A percentile compares a stretch with the other conserved stretches of the same genome.
Evolutionary conservation across 2,888 invertebrate species (phyloP).

Genomic region (Heliconius ethilla): DNA sequence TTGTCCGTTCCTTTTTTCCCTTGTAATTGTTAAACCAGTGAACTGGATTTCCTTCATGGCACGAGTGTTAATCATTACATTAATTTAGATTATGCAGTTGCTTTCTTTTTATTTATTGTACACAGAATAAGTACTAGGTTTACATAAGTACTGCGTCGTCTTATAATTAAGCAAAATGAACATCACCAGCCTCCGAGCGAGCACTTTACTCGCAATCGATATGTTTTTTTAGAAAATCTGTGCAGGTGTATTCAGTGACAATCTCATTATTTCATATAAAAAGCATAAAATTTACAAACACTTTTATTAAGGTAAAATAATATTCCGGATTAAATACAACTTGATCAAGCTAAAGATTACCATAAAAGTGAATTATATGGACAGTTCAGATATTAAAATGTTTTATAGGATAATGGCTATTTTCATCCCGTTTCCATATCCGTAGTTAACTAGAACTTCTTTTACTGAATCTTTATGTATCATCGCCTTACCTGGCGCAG

Average conservation of each 20-base stretch:
- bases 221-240: neutral
- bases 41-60: no score
- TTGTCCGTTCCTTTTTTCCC: no score
- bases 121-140: neutral
- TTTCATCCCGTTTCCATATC: neutral
- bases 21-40: no score
- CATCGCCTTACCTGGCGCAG: no score
- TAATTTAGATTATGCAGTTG: no score
- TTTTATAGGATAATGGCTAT: neutral
- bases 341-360: conserved; percentile 4
- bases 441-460: neutral
- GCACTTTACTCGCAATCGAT: neutral
- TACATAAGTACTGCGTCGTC: neutral
- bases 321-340: neutral
- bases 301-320: neutral
- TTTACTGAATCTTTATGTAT: no score
- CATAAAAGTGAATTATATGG: conserved; percentile 14
- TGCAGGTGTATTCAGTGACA: neutral
- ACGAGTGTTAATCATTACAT: no score
- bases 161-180: neutral
- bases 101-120: neutral
- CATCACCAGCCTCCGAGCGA: neutral
- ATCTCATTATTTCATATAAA: no score
- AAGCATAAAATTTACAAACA: neutral
- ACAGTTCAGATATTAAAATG: conserved; percentile 13